Conservation (phyloP, 1,140 invertebrate genomes). For the Drosophila pachea region DNA sequence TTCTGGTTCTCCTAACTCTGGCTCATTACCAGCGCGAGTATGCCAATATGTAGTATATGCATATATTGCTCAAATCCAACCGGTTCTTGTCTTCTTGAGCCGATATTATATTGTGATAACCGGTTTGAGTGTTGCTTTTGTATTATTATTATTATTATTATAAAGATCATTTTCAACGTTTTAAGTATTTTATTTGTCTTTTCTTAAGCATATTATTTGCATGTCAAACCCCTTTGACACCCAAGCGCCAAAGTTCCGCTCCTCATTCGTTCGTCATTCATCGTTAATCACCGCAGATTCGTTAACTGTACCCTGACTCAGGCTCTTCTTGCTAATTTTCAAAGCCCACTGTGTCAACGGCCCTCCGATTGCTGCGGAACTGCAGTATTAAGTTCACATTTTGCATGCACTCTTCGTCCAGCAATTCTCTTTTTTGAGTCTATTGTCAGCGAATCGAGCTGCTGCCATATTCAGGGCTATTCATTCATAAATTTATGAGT, state of each 20-base stretch:
- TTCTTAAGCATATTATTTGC: slow-evolving; percentile 46
- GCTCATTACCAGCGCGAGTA: slow-evolving; percentile 7
- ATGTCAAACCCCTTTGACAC: slow-evolving; percentile 65
- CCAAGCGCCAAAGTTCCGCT: slow-evolving; percentile 18
- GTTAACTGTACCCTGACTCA: slow-evolving; percentile 22
- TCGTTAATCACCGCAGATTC: slow-evolving; percentile 10
- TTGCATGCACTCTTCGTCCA: no score
- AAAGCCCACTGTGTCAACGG: no score
- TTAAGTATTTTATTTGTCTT: slow-evolving; percentile 28
- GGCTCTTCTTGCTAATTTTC: no score
- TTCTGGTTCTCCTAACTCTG: slow-evolving; percentile 8
- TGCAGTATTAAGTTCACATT: no score
- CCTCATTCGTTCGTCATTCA: not conserved
- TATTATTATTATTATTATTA: slow-evolving; percentile 35
- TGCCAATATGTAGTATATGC: slow-evolving; percentile 24
- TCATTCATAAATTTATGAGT: no score
- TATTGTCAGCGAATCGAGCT: no score
- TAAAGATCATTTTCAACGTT: slow-evolving; percentile 51
- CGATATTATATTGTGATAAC: slow-evolving; percentile 41
- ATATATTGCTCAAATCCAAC: slow-evolving; percentile 46
- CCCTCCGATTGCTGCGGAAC: no score
- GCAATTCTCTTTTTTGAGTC: no score
- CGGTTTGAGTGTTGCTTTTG: slow-evolving; percentile 27
- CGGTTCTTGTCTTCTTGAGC: slow-evolving; percentile 42
- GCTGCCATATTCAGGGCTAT: no score